A percentile compares a stretch with the other conserved stretches of the same genome.
Evolutionary conservation across 2,113 vertebrate species (phyloP).

Genomic region (Sakesphorus luctuosus): DNA sequence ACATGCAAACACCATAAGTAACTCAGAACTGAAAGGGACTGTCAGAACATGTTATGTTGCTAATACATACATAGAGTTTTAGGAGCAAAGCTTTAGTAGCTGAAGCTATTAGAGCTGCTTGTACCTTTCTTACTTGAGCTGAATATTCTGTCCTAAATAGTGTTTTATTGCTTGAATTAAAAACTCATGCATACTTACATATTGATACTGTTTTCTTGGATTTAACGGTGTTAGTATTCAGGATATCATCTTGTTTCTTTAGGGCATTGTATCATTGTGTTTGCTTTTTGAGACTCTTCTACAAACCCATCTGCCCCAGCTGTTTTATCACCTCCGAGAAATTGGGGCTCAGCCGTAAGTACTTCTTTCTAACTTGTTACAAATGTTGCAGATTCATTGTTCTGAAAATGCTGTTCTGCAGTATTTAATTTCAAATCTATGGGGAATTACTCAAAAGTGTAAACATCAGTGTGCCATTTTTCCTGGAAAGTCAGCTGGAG

Average conservation of each 20-base stretch:
- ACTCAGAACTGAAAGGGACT: neutral
- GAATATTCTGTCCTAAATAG: neutral
- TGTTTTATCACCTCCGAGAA: conserved; percentile 95
- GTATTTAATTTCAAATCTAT: neutral
- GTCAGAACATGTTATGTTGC: neutral
- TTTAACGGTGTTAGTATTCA: neutral
- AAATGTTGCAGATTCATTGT: neutral
- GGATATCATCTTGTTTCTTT: conserved; percentile 26
- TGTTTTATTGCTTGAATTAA: neutral
- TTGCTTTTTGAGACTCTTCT: conserved; percentile 96
- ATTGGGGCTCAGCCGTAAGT: conserved; percentile 98
- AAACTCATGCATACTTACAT: neutral
- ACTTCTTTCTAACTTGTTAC: neutral
- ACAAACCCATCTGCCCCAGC: conserved; percentile 93
- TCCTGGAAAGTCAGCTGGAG: neutral
- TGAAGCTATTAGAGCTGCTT: neutral
- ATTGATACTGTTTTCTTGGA: neutral
- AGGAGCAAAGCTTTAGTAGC: neutral
- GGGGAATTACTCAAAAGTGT: neutral
- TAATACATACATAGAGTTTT: neutral
- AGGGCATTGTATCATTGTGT: conserved; percentile 96
- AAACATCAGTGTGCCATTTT: neutral
- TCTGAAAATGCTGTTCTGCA: neutral
- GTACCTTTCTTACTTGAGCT: neutral
- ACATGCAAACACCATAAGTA: neutral